Base-by-base conservation (phyloP, 2,113 vertebrate species). In the Bostrychus sinensis region DNA sequence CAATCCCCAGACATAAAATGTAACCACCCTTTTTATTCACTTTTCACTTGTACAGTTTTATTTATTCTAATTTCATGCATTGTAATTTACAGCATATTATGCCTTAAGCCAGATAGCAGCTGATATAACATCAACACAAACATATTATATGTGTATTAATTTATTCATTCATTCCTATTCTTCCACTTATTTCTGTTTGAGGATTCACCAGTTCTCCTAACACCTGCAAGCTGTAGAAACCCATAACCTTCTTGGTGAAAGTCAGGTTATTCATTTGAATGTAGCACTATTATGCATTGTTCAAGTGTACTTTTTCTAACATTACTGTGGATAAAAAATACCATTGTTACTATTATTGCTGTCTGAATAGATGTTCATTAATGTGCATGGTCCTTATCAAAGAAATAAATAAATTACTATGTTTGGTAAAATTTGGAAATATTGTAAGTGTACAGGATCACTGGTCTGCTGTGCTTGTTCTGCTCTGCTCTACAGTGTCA, bases 1-100 rank as follows among this genome's bases (percentile, higher is more conserved):
- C 76, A 77, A 59, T 56, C 13, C 12, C 37, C 41, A 55, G 50
- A 22, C 66, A 58, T 56, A 54, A 70, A 70, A 46, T 25, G 19
- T 34, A 74, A 46, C 17, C 14, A 25, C 12, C 17, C 19, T 55
- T 20, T 19, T 55, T 20, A 34, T 32, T 2, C 10, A 20, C 9
- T 36, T 34, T 10, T 55, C 19, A 20, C 7, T 5, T 34, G 5
- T 30, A 34, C 17, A 36, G 11, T 3, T 36, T 2, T 34, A 20
- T 17, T 20, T 34, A 3, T 3, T 19, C n/a, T 19, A 2, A 32
- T 55, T 55, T 55, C 8, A 50, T 54, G 3, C n/a, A 12, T 53
- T 53, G 25, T 32, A 19, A 28, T 13, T 2, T 7, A 26, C 7
- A 14, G 23, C 5, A 23, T 51, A 28, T 51, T 16, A 26, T 50